phyloP scores from a whole-genome alignment of 2,113 vertebrate species.

The Tonatia bakeri region DNA sequence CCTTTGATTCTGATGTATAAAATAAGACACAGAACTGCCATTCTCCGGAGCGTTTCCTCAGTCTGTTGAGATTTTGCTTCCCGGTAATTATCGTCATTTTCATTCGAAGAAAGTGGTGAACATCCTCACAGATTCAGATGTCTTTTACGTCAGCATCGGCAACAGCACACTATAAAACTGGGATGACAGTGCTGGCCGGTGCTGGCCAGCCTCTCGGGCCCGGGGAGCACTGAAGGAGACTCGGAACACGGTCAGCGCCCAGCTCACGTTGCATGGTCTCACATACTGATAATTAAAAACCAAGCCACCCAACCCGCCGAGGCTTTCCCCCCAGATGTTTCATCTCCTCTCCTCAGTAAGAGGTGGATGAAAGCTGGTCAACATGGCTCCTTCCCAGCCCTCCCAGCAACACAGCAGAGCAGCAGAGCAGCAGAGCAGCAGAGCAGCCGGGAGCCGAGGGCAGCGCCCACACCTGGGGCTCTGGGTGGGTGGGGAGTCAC shows the following conservation, averaged over 20 bases:
- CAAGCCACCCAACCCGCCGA: neutral
- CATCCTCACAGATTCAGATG: neutral
- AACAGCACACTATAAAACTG: neutral
- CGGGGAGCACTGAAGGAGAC: neutral
- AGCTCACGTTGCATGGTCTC: neutral
- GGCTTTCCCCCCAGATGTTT: neutral
- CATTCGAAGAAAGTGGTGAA: neutral
- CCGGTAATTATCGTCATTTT: neutral
- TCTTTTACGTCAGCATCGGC: neutral
- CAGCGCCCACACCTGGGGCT: neutral
- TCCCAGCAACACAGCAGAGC: neutral
- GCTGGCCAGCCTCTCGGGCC: neutral
- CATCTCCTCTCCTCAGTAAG: neutral
- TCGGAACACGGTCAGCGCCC: neutral
- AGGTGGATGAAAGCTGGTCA: neutral
- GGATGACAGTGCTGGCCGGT: neutral
- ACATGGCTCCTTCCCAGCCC: neutral
- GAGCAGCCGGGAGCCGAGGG: neutral
- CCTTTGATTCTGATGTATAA: neutral
- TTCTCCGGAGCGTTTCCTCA: neutral
- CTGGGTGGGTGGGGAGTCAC: fast-evolving
- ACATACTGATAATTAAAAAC: neutral
- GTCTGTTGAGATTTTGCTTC: neutral
- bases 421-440: too few species aligned
- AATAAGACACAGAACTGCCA: neutral